phyloP scores from a whole-genome alignment of 1,140 invertebrate genomes.

The Lasaia peninsularis region DNA sequence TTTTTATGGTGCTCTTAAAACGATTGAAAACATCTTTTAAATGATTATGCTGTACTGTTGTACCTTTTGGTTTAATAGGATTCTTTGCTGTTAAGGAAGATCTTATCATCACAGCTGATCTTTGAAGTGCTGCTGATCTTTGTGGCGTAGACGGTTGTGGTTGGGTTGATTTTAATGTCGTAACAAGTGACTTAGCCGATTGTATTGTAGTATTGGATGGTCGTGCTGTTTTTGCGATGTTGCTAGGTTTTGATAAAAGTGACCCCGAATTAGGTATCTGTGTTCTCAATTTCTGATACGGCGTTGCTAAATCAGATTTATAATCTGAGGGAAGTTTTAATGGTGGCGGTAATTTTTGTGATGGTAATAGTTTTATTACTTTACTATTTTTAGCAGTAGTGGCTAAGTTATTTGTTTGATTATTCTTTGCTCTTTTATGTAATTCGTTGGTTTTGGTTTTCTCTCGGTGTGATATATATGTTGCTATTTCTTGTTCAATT shows the following conservation, averaged over 20 bases:
- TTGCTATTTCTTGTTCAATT: background rate
- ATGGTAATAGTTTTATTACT: background rate
- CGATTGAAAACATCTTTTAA: background rate
- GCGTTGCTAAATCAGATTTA: background rate
- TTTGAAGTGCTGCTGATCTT: background rate
- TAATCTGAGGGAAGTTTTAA: background rate
- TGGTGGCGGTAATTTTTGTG: background rate
- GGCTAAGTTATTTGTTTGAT: background rate
- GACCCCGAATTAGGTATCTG: background rate
- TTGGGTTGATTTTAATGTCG: background rate
- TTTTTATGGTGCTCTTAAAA: background rate
- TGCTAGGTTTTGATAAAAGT: background rate
- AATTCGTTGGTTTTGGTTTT: background rate
- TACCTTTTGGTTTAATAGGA: background rate
- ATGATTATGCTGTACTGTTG: background rate
- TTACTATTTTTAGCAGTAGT: background rate
- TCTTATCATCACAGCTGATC: no score
- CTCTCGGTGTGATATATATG: background rate
- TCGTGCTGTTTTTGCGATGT: background rate
- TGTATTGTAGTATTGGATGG: no score
- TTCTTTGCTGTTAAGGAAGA: background rate
- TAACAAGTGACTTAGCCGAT: background rate
- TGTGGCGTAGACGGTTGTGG: background rate
- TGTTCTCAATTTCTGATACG: background rate
- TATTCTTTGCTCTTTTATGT: background rate